Base-by-base conservation (phyloP, 2,113 vertebrate species). In the Oreochromis spilurus region DNA sequence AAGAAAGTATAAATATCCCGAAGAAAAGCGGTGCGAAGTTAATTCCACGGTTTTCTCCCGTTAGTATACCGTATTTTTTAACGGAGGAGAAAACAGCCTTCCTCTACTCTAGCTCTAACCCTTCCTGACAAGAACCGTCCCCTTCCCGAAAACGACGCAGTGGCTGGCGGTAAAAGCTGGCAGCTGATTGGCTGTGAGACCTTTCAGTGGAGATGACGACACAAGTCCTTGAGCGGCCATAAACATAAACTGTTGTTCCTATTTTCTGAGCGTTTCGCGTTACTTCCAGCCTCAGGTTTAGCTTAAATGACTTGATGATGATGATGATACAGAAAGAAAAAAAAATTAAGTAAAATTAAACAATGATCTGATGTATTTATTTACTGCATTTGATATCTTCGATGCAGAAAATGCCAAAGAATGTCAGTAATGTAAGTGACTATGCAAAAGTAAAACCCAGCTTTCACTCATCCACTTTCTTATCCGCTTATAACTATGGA, bases 81-180 rank as follows among this genome's bases (percentile, higher is more conserved):
- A 2, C 24, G 4, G 3, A 79, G 75, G 43, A 80, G 8, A 16
- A 58, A 9, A 52, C 43, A 11, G 11, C 9, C 21, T 5, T 38
- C 70, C 11, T 87, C 79, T 26, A 38, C 17, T 79, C 57, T 81
- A 75, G 82, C 86, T 31, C 72, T 84, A 85, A 91, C 86, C 82
- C 94, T 97, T 96, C 95, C 96, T 95, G 96, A 95, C 93, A 97
- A 96, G 83, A 16, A 19, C 4, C 92, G 31, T 62, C 92, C 95
- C 91, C 86, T 89, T 97, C 96, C 96, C 95, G 96, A 96, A 96
- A 97, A 86, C 82, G 78, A 94, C 93, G 93, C 82, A 80, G 52
- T 36, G 9, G 52, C 36, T 4, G 3, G 7, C 45, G 4, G 7
- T 10, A 19, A 13, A 55, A 5, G 1, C 4, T 52, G 43, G 29